Evolutionary conservation across 2,113 vertebrate genomes (phyloP).

Genomic region (Pheucticus melanocephalus): DNA sequence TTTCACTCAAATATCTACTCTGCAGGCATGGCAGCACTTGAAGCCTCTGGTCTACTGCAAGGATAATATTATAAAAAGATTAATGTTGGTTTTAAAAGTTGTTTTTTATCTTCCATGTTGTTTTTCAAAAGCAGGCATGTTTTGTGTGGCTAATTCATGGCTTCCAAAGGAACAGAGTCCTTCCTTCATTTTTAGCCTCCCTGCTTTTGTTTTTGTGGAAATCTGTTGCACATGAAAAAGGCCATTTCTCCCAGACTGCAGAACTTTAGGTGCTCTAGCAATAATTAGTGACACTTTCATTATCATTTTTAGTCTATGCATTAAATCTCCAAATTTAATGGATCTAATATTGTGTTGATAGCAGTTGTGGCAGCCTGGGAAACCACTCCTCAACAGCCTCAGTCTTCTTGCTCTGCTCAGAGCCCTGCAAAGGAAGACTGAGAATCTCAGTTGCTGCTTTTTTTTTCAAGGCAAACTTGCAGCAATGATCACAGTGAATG

Average conservation of each 20-base stretch:
- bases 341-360: neutral
- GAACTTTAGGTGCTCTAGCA: neutral
- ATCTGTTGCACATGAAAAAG: neutral
- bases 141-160: neutral
- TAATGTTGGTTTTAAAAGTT: neutral
- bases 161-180: neutral
- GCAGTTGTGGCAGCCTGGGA: neutral
- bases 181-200: neutral
- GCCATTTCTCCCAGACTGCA: neutral
- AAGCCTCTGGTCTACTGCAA: neutral
- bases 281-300: neutral
- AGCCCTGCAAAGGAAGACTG: neutral
- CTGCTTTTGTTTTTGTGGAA: neutral
- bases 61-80: neutral
- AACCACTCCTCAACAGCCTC: neutral
- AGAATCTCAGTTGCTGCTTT: neutral
- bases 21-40: conserved; percentile 17
- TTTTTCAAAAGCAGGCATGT: neutral
- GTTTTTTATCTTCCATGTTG: neutral
- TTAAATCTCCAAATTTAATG: neutral
- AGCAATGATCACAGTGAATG: neutral
- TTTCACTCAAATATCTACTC: neutral
- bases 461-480: neutral
- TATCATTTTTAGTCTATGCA: neutral
- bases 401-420: neutral